A percentile compares a stretch with the other conserved stretches of the same genome.
Evolutionary conservation across 2,888 invertebrate genomes (phyloP).

Genomic region (Lysandra coridon): DNA sequence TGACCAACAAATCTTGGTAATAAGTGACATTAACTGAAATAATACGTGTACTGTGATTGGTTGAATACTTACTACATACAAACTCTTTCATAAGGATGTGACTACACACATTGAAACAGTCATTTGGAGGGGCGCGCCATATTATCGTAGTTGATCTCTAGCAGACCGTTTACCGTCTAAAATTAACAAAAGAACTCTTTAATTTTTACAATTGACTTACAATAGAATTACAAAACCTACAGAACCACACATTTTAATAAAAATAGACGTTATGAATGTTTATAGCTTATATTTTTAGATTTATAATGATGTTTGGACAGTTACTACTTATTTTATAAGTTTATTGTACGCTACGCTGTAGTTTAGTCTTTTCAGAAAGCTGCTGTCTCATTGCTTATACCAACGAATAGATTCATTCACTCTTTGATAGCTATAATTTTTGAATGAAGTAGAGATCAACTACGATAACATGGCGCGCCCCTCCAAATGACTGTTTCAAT

Average conservation of each 20-base stretch:
- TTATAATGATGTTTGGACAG: constrained; percentile 9
- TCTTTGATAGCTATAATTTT: background rate
- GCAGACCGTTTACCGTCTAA: too few relatives aligned
- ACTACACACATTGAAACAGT: too few relatives aligned
- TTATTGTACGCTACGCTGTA: background rate
- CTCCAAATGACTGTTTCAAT: too few relatives aligned
- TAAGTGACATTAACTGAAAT: too few relatives aligned
- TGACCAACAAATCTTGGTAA: too few relatives aligned
- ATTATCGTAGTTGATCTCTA: too few relatives aligned
- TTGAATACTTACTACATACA: too few relatives aligned
- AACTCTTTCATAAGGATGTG: too few relatives aligned
- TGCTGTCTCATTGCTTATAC: background rate
- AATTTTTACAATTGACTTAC: background rate
- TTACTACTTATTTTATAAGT: background rate
- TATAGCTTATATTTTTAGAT: background rate
- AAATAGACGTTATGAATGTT: background rate
- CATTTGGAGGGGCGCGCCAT: too few relatives aligned
- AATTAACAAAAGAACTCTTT: background rate
- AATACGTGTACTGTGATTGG: too few relatives aligned
- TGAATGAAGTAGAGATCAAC: too few relatives aligned
- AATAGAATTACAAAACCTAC: background rate
- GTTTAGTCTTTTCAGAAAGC: background rate
- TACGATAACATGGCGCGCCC: too few relatives aligned
- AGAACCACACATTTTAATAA: background rate
- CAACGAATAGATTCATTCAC: background rate